Evolutionary conservation across 1,140 invertebrate genomes (phyloP).

Genomic region (Samia ricini): DNA sequence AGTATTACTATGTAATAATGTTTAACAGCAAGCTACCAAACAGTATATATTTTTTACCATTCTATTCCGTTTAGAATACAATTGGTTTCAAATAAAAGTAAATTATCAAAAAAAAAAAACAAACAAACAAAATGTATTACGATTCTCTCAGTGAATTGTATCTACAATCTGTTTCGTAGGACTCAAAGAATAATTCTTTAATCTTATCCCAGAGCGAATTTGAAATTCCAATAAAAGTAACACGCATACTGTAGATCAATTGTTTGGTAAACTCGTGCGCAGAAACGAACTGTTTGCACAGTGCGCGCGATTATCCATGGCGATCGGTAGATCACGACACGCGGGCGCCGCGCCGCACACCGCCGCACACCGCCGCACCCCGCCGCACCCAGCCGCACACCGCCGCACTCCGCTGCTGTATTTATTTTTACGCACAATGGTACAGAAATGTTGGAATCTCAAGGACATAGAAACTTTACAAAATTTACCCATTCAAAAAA

Average conservation of each 20-base stretch:
- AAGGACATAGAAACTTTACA: background rate
- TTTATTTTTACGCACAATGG: background rate
- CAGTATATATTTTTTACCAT: no score
- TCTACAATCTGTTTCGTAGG: background rate
- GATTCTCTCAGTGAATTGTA: background rate
- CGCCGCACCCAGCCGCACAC: no score
- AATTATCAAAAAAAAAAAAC: no score
- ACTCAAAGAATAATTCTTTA: background rate
- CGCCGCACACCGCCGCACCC: no score
- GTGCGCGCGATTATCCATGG: slow-evolving; percentile 39
- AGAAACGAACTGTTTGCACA: slow-evolving; percentile 45
- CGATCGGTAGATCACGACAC: slow-evolving; percentile 38
- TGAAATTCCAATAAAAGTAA: background rate
- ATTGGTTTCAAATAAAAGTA: no score
- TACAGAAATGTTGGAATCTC: background rate
- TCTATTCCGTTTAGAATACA: no score
- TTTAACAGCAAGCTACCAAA: no score
- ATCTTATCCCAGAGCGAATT: background rate
- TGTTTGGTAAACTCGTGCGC: slow-evolving; percentile 26
- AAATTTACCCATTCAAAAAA: no score
- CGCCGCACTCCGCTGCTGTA: background rate
- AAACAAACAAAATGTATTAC: no score
- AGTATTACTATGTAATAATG: no score
- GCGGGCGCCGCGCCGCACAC: slow-evolving; percentile 15
- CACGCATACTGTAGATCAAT: slow-evolving; percentile 17